A percentile compares a stretch with the other conserved stretches of the same genome.
These are phyloP conservation scores for Mormoops blainvillei DNA, from an alignment of 2,113 vertebrate genomes.

Conservation along the genomic window DNA sequence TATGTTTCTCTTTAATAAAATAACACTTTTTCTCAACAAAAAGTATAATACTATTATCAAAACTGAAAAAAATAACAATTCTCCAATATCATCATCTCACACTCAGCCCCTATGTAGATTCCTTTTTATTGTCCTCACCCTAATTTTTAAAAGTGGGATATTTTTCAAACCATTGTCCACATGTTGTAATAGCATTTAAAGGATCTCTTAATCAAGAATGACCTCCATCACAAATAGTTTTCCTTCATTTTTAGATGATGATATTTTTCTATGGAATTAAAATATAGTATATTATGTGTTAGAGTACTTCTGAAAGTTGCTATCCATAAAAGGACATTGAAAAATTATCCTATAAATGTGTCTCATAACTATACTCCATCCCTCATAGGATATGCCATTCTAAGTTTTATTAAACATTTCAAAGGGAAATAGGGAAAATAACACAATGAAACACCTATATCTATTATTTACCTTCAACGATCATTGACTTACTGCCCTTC, in stretches of 20 bases:
- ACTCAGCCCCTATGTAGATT: neutral
- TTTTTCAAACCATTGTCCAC: neutral
- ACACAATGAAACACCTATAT: neutral
- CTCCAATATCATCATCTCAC: neutral
- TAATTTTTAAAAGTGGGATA: neutral
- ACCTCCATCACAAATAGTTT: neutral
- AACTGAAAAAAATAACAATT: constrained; percentile 13
- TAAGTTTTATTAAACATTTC: neutral
- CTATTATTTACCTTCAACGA: neutral
- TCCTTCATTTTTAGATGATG: neutral
- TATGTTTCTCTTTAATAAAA: neutral
- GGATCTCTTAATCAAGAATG: neutral
- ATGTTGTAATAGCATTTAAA: neutral
- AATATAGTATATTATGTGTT: neutral
- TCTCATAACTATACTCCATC: neutral
- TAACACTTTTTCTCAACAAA: neutral
- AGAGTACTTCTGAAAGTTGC: neutral
- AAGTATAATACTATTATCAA: neutral
- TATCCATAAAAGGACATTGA: neutral
- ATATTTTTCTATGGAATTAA: neutral
- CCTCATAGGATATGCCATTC: neutral
- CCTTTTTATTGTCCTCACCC: neutral
- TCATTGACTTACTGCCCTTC: neutral
- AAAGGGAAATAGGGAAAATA: neutral
- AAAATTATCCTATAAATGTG: neutral